These are phyloP conservation scores for Caenorhabditis sp. DNA, from an alignment of 2,888 invertebrate species.

Conservation along the genomic window DNA sequence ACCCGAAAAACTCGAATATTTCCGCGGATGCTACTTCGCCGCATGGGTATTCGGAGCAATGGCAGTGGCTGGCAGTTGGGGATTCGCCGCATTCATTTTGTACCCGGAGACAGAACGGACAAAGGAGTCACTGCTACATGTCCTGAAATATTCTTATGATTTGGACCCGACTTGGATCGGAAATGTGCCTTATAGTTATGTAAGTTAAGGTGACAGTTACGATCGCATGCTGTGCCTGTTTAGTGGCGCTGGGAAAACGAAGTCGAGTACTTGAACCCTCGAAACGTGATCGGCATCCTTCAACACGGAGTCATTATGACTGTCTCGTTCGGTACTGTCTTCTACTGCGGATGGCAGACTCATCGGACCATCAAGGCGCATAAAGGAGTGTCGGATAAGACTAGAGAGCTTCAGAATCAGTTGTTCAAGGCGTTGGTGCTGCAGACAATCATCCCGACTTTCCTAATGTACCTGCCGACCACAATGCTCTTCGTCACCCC, in stretches of 20 bases:
- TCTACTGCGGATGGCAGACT: constrained; percentile 37
- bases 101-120: constrained; percentile 53
- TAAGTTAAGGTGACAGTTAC: not conserved
- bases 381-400: constrained; percentile 18
- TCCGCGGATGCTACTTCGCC: constrained; percentile 33
- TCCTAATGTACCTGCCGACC: constrained; percentile 52
- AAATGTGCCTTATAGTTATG: constrained; percentile 49
- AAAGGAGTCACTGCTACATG: constrained; percentile 30
- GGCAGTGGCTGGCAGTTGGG: constrained; percentile 37
- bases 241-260: constrained; percentile 31
- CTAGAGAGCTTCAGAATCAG: constrained; percentile 38
- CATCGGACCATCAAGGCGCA: constrained; percentile 11
- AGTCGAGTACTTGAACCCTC: constrained; percentile 21
- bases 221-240: constrained; percentile 12
- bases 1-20: constrained; percentile 30
- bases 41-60: constrained; percentile 32
- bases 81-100: constrained; percentile 36
- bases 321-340: constrained; percentile 19
- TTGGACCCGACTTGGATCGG: constrained; percentile 39
- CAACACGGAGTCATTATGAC: constrained; percentile 44
- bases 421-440: constrained; percentile 41
- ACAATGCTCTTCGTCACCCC: constrained; percentile 58
- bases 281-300: constrained; percentile 39
- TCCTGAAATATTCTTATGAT: constrained; percentile 34
- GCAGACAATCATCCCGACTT: constrained; percentile 51